phyloP scores from a whole-genome alignment of 2,888 invertebrate genomes.

The Tolmerus cingulatus region DNA sequence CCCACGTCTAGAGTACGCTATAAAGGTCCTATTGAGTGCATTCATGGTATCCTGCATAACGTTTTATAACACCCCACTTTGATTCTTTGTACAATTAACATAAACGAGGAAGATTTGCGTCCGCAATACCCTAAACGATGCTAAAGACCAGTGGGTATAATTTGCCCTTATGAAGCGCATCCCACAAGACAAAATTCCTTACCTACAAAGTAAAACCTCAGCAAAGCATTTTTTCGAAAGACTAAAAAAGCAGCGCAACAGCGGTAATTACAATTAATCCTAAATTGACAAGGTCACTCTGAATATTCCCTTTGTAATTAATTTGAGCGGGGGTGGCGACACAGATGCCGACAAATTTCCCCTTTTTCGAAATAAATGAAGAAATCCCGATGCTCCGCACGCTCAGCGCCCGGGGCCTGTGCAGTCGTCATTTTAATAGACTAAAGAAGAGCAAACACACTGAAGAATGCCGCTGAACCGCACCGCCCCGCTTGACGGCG shows the following conservation, averaged over 20 bases:
- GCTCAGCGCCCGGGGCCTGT: not conserved
- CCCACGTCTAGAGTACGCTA: too few relatives aligned
- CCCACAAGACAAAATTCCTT: not conserved
- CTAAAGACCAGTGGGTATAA: not conserved
- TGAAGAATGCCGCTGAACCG: conserved; percentile 30
- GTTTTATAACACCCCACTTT: too few relatives aligned
- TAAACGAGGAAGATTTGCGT: too few relatives aligned
- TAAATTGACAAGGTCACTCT: conserved; percentile 13
- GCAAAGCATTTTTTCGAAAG: not conserved
- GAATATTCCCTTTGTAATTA: conserved; percentile 27
- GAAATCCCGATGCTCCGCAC: not conserved
- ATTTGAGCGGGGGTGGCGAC: not conserved
- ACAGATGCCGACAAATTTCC: not conserved
- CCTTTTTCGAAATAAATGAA: conserved; percentile 2
- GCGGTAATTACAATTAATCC: not conserved
- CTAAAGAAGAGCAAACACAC: conserved; percentile 35
- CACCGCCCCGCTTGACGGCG: not conserved
- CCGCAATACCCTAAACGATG: not conserved
- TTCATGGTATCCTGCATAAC: too few relatives aligned
- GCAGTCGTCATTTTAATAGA: conserved; percentile 8
- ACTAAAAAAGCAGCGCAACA: not conserved
- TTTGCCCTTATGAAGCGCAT: not conserved
- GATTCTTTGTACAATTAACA: too few relatives aligned
- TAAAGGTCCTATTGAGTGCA: too few relatives aligned
- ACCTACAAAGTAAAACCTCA: not conserved